Conservation (phyloP, 2,797 vertebrate species). For the Scolopax rusticola region DNA sequence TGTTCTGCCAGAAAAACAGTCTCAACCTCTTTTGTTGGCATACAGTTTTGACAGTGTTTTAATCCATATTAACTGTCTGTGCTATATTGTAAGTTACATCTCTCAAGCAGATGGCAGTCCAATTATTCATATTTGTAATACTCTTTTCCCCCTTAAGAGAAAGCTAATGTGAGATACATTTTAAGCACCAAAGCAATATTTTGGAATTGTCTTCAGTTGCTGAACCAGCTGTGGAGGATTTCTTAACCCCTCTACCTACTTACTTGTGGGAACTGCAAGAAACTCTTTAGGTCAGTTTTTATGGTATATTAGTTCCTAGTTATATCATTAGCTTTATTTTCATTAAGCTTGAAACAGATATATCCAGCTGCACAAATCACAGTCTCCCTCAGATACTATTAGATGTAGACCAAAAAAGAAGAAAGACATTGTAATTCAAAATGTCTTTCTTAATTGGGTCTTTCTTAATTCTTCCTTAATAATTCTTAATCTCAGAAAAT, state of each 20-base stretch:
- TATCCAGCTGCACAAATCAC: background rate
- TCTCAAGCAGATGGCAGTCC: constrained; percentile 46
- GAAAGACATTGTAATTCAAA: background rate
- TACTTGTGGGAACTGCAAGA: background rate
- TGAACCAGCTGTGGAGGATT: background rate
- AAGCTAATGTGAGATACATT: background rate
- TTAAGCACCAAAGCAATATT: background rate
- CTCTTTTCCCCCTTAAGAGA: background rate
- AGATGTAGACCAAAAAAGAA: background rate
- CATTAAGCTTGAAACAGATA: background rate
- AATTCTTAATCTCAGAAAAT: background rate
- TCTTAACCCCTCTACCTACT: background rate
- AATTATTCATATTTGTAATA: constrained; percentile 16
- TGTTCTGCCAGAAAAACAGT: background rate
- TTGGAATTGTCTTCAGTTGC: background rate
- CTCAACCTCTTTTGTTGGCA: background rate
- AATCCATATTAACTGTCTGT: background rate
- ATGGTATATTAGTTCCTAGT: background rate
- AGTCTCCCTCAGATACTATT: background rate
- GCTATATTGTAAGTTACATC: background rate
- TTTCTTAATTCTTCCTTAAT: too few relatives aligned
- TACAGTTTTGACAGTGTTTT: background rate
- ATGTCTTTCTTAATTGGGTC: background rate
- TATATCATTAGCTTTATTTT: background rate
- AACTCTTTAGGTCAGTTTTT: background rate